These are phyloP conservation scores for Upupa epops DNA, from an alignment of 2,113 vertebrate genomes.

Conservation along the genomic window DNA sequence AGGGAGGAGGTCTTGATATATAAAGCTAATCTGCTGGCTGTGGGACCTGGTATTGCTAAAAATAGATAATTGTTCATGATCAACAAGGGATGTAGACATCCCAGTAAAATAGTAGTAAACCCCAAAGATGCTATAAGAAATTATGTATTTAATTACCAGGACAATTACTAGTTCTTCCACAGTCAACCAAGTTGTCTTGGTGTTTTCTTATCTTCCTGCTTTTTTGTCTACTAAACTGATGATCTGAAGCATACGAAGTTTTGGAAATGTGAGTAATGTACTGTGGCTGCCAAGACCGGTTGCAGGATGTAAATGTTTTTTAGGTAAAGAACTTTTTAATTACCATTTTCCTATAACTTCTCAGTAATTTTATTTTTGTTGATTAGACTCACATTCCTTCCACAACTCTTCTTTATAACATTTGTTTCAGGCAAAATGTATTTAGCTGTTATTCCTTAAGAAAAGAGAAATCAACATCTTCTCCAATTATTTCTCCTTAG, in stretches of 20 bases:
- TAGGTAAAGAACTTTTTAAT: not conserved
- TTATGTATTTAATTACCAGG: not conserved
- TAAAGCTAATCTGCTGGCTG: not conserved
- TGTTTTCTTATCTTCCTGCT: not conserved
- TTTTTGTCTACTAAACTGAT: not conserved
- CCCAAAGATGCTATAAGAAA: not conserved
- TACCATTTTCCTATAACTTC: not conserved
- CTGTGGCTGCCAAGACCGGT: not conserved
- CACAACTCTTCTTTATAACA: not conserved
- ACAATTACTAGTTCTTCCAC: not conserved
- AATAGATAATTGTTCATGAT: not conserved
- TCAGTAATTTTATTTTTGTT: not conserved
- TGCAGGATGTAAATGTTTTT: not conserved
- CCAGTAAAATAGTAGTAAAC: not conserved
- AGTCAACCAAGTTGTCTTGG: not conserved
- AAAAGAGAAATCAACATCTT: not conserved
- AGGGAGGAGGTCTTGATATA: not conserved
- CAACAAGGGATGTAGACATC: not conserved
- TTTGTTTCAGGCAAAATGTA: not conserved
- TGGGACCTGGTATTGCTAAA: not conserved
- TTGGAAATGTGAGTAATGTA: not conserved
- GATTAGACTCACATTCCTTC: not conserved
- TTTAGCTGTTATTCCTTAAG: not conserved
- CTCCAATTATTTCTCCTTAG: not conserved
- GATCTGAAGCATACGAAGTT: not conserved